These are phyloP conservation scores for Chelon labrosus DNA, from an alignment of 2,797 vertebrate genomes.

Conservation along the genomic window DNA sequence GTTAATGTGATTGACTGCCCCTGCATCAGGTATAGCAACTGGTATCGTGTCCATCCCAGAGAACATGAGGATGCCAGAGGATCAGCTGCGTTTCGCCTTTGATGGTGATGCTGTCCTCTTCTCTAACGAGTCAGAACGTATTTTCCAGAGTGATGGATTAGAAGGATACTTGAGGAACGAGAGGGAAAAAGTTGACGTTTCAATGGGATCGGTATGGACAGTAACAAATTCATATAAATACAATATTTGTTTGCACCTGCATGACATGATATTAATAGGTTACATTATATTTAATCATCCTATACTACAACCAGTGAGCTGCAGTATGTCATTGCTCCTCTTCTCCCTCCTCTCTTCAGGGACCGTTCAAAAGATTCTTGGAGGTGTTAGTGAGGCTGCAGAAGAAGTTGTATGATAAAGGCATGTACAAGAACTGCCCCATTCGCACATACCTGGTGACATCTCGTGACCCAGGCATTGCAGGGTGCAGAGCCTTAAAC, in stretches of 20 bases:
- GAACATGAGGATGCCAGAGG: neutral
- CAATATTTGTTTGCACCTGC: too few species aligned
- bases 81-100: constrained; percentile 1
- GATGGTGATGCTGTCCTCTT: constrained; percentile 9
- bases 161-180: neutral
- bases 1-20: neutral
- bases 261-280: too few species aligned
- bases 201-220: accelerated
- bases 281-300: too few species aligned
- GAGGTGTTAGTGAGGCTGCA: neutral
- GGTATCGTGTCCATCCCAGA: neutral
- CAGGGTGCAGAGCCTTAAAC: neutral
- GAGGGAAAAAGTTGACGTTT: neutral
- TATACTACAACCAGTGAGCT: too few species aligned
- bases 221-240: neutral
- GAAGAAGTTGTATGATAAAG: neutral
- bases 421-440: neutral
- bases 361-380: neutral
- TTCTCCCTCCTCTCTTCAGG: neutral
- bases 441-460: constrained; percentile 16
- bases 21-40: constrained; percentile 1
- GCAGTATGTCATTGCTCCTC: too few species aligned
- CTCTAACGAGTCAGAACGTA: neutral
- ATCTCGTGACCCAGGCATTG: neutral
- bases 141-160: neutral